These are phyloP conservation scores for Cephalopholis sonnerati DNA, from an alignment of 2,113 vertebrate species.

Conservation along the genomic window DNA sequence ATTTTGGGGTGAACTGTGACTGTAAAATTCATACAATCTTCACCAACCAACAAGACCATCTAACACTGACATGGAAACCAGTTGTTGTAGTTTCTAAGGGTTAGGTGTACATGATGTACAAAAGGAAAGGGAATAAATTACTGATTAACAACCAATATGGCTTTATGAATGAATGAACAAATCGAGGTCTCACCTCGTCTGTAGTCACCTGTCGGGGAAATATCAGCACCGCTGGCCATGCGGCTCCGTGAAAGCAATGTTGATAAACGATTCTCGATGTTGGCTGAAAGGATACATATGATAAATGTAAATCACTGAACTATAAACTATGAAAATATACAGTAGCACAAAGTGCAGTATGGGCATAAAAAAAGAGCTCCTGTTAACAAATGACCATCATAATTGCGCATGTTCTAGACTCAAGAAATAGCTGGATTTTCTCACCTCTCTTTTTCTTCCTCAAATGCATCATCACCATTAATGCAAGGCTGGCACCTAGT, in stretches of 20 bases:
- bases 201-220: constrained; percentile 80
- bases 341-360: too few relatives aligned
- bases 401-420: too few relatives aligned
- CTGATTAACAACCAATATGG: background rate
- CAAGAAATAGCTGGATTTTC: background rate
- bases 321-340: background rate
- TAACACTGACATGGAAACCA: too few relatives aligned
- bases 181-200: constrained; percentile 75
- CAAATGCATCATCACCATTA: constrained; percentile 77
- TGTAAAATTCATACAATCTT: too few relatives aligned
- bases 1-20: too few relatives aligned
- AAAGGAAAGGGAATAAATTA: background rate
- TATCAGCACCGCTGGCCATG: constrained; percentile 25
- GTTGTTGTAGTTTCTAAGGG: too few relatives aligned
- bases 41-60: too few relatives aligned
- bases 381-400: too few relatives aligned
- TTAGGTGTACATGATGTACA: background rate
- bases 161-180: background rate
- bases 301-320: background rate
- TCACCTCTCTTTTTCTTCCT: constrained; percentile 86
- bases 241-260: constrained; percentile 56
- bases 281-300: constrained; percentile 66
- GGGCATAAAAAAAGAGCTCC: too few relatives aligned
- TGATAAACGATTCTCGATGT: constrained; percentile 76
- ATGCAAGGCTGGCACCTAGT: constrained; percentile 73